Conservation (phyloP, 2,888 invertebrate species). For the Nasonia oneida region DNA sequence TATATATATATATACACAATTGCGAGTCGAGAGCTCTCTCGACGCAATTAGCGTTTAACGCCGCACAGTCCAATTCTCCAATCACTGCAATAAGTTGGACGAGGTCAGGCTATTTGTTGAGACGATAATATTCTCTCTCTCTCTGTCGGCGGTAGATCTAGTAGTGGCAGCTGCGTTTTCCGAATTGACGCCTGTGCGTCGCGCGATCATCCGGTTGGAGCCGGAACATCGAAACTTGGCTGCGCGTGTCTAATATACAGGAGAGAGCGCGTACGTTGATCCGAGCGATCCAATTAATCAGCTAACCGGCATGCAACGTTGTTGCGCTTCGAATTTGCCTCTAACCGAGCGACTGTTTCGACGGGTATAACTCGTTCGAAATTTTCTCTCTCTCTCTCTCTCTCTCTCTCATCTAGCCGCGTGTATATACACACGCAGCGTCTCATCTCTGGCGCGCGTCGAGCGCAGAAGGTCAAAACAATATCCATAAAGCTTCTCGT, state of each 20-base stretch:
- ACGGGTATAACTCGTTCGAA: too few species aligned
- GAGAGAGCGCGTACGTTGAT: conserved; percentile 67
- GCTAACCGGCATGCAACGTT: conserved; percentile 30
- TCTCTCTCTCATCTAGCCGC: too few species aligned
- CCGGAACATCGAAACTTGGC: not conserved
- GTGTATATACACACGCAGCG: not conserved
- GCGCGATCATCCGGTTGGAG: too few species aligned
- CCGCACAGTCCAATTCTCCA: not conserved
- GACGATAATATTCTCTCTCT: not conserved
- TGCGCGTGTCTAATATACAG: too few species aligned
- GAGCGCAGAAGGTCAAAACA: conserved; percentile 11
- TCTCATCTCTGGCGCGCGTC: not conserved
- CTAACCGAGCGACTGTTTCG: too few species aligned
- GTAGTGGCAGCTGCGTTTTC: not conserved
- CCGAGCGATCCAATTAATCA: conserved; percentile 68
- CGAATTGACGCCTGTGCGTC: not conserved
- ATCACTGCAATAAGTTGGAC: conserved; percentile 23
- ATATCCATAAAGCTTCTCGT: conserved; percentile 16
- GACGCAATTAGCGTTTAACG: not conserved
- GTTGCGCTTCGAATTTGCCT: too few species aligned
- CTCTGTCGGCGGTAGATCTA: too few species aligned
- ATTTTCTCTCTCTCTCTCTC: too few species aligned
- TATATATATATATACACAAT: too few species aligned
- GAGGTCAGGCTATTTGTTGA: conserved; percentile 19
- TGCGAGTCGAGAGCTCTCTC: not conserved